Evolutionary conservation across 2,113 vertebrate genomes (phyloP).

Genomic region (Bubo bubo): DNA sequence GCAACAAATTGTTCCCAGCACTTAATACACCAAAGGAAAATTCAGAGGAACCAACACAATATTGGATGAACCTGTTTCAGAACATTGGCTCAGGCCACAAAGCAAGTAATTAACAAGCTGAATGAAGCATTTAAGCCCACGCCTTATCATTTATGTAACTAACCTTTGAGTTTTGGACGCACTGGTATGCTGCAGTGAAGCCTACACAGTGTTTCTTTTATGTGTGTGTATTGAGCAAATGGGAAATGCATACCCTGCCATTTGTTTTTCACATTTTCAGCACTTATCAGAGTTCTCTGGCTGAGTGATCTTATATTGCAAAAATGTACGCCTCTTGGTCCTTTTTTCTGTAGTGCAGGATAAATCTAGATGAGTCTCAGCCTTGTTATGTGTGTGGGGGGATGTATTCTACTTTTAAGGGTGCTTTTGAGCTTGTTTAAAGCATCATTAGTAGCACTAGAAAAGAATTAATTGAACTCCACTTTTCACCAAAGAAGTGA

Average conservation of each 20-base stretch:
- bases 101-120: constrained; percentile 52
- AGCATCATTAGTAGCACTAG: neutral
- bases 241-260: constrained; percentile 57
- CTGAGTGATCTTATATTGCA: constrained; percentile 44
- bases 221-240: constrained; percentile 62
- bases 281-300: constrained; percentile 48
- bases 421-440: constrained; percentile 17
- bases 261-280: constrained; percentile 66
- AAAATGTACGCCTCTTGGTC: constrained; percentile 51
- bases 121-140: constrained; percentile 53
- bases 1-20: constrained; percentile 13
- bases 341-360: constrained; percentile 13
- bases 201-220: constrained; percentile 70
- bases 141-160: constrained; percentile 66
- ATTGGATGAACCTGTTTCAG: constrained; percentile 56
- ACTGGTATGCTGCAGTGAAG: constrained; percentile 58
- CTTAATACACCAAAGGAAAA: neutral
- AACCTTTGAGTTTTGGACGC: constrained; percentile 68
- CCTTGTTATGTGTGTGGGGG: neutral
- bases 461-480: neutral
- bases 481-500: neutral
- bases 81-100: constrained; percentile 37
- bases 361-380: constrained; percentile 20
- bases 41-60: constrained; percentile 20
- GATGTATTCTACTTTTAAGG: constrained; percentile 17